A percentile compares a stretch with the other conserved stretches of the same genome.
phyloP scores from a whole-genome alignment of 2,888 invertebrate species.

The Drosophila multiciliata region DNA sequence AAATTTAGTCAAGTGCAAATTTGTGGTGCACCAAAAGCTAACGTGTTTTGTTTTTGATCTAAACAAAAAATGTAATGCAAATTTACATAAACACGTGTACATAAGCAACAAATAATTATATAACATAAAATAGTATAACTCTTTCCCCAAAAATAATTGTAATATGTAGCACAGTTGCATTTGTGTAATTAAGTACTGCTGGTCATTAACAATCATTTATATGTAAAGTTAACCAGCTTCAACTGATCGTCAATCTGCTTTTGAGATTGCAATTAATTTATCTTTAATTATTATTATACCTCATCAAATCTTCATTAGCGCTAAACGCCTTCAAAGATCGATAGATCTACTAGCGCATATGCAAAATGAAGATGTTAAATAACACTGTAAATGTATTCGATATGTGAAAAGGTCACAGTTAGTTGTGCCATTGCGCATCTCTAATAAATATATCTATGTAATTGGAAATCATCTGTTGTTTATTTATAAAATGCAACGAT shows the following conservation, averaged over 20 bases:
- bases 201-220: neutral
- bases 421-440: neutral
- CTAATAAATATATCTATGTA: neutral
- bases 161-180: neutral
- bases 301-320: neutral
- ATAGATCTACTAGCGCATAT: neutral
- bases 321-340: neutral
- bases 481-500: conserved; percentile 83
- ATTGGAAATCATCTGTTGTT: neutral
- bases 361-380: neutral
- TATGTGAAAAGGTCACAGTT: neutral
- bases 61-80: no score
- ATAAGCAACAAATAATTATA: neutral
- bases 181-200: neutral
- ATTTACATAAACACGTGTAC: neutral
- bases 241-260: neutral
- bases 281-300: neutral
- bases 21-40: neutral
- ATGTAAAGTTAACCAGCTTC: neutral
- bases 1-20: neutral
- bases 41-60: neutral
- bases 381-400: neutral
- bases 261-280: neutral
- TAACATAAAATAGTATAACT: neutral
- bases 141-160: neutral